These are phyloP conservation scores for Cancer borealis DNA, from an alignment of 2,888 invertebrate species.

Conservation along the genomic window DNA sequence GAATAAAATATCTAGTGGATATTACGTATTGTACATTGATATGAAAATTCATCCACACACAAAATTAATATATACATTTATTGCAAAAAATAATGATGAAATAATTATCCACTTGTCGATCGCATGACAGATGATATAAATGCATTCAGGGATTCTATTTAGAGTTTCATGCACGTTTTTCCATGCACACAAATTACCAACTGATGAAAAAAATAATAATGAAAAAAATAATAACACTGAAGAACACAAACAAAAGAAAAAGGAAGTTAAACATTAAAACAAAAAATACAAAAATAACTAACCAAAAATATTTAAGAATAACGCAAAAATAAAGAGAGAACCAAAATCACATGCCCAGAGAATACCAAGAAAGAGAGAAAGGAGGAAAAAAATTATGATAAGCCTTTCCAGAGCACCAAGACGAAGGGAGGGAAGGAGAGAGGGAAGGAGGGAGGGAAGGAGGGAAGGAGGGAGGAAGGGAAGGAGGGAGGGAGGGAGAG, in stretches of 20 bases:
- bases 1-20: slow-evolving; percentile 5
- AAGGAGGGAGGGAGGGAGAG: not conserved
- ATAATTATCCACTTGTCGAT: not conserved
- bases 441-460: not conserved
- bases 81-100: not conserved
- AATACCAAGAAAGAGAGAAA: not conserved
- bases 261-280: not conserved
- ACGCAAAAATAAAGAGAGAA: not conserved
- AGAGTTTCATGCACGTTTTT: not conserved
- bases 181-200: not conserved
- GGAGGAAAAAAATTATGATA: not conserved
- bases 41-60: not conserved
- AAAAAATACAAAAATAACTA: not conserved
- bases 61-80: not conserved
- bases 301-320: not conserved
- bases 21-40: not conserved
- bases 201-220: not conserved
- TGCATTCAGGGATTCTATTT: not conserved
- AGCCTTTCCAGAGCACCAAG: not conserved
- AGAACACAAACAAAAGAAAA: not conserved
- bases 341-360: not conserved
- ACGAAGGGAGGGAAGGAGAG: not conserved
- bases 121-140: not conserved
- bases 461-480: not conserved
- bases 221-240: not conserved